Evolutionary conservation across 2,113 vertebrate genomes (phyloP), one percentile per base, ranked within the genome.

Genomic region (Trematomus loennbergii): DNA sequence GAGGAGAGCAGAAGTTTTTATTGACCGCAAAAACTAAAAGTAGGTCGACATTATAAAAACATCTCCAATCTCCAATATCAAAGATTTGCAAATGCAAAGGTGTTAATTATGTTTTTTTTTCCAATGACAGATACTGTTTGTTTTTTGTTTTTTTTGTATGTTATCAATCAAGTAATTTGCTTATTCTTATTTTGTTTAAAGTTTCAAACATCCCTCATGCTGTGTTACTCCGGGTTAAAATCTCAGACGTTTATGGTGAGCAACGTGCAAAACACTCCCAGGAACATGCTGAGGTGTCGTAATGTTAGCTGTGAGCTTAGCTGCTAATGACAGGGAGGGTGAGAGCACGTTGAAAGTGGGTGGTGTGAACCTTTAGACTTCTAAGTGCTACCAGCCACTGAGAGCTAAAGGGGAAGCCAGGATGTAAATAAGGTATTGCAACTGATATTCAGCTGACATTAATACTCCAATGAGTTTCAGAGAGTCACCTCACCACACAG

Each of bases 201-300:
- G 63, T 6, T 2, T 29, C 9, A 3, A 62, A 57, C 77, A 36
- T 33, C 52, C n/a, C 50, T 50, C 16, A 7, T 53, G 29, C 16
- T 0, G 9, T 64, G 58, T 68, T 69, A 60, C 67, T 43, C 72
- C 18, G 66, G 43, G n/a, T 17, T 61, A 46, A 85, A 78, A 58
- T 62, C 62, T 73, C 68, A 67, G 63, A 58, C 2, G 36, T 54
- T 50, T 74, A 18, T 49, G 61, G 53, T 48, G 53, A 80, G 53
- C 60, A 70, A 72, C 70, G 83, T 85, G 81, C 77, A 85, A 85
- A 84, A 75, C 79, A 81, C 60, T 85, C 81, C 80, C 77, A 54
- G 88, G 85, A 90, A 93, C 91, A 90, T 89, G 93, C 88, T 91
- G 91, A 91, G 81, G 87, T 88, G 89, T 78, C 85, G 88, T 92